Conservation (phyloP, 2,888 invertebrate genomes). For the Lycophotia porphyrea region DNA sequence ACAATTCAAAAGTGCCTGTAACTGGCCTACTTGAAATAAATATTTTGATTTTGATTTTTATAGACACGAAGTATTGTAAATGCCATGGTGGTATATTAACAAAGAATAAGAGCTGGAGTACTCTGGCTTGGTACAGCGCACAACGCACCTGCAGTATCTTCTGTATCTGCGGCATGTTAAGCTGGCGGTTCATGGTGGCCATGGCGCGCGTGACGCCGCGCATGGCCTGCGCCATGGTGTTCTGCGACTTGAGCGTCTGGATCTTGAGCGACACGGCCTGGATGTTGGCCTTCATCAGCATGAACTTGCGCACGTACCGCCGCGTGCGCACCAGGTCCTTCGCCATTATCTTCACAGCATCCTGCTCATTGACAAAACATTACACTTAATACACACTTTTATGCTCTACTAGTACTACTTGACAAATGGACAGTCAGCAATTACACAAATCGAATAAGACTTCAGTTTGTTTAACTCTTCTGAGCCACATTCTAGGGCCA, state of each 20-base stretch:
- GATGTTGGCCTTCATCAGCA: slow-evolving; percentile 99
- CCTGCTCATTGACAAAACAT: slow-evolving; percentile 88
- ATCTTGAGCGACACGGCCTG: slow-evolving; percentile 99
- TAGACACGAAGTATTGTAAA: not conserved
- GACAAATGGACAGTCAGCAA: not conserved
- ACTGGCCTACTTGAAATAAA: too few relatives aligned
- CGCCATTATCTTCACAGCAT: slow-evolving; percentile 99
- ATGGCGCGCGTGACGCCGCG: slow-evolving; percentile 99
- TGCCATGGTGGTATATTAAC: not conserved
- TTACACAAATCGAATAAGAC: not conserved
- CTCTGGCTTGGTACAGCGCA: not conserved
- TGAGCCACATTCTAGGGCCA: not conserved
- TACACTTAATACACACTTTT: not conserved
- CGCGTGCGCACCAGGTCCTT: slow-evolving; percentile 99
- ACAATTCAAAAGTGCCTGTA: too few relatives aligned
- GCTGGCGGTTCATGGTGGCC: slow-evolving; percentile 99
- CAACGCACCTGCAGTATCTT: slow-evolving; percentile 92
- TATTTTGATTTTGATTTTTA: too few relatives aligned
- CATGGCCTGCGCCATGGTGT: slow-evolving; percentile 99
- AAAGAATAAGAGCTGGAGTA: not conserved
- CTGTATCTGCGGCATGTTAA: slow-evolving; percentile 99
- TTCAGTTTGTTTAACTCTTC: not conserved
- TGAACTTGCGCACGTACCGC: slow-evolving; percentile 98
- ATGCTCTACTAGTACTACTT: not conserved
- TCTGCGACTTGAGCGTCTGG: slow-evolving; percentile 99